phyloP scores from a whole-genome alignment of 1,140 invertebrate genomes.

The Neocloeon triangulifer region DNA sequence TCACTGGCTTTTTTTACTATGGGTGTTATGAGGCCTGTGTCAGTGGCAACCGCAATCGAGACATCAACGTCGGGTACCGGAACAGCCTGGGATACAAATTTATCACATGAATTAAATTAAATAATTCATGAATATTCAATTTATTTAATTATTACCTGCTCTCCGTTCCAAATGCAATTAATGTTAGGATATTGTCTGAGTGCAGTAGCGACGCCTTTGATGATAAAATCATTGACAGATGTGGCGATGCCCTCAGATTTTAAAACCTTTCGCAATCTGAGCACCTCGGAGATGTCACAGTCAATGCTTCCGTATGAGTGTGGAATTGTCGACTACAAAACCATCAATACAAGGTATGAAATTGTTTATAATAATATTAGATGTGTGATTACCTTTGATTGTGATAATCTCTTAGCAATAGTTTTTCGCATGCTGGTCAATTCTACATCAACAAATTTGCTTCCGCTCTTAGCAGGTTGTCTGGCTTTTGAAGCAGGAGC shows the following conservation, averaged over 20 bases:
- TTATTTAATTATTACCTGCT: conserved; percentile 15
- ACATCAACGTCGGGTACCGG: conserved; percentile 24
- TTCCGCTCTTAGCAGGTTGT: conserved; percentile 9
- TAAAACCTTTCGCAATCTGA: conserved; percentile 15
- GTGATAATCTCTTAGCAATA: conserved; percentile 30
- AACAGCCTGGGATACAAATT: conserved; percentile 1
- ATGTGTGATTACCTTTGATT: conserved; percentile 25
- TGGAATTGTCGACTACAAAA: conserved; percentile 25
- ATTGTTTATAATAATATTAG: neutral
- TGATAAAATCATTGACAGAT: conserved; percentile 41
- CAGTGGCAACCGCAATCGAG: conserved; percentile 36
- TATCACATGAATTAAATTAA: neutral
- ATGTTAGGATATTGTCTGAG: conserved; percentile 29
- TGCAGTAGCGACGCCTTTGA: conserved; percentile 30
- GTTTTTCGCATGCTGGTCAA: conserved; percentile 19
- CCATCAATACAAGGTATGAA: conserved; percentile 3
- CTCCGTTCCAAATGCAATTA: conserved; percentile 31
- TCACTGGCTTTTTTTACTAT: conserved; percentile 32
- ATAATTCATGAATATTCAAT: too few relatives aligned
- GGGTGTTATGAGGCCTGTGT: conserved; percentile 41
- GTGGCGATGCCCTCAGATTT: conserved; percentile 21
- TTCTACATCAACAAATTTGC: conserved; percentile 15
- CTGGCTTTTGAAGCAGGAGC: conserved; percentile 4
- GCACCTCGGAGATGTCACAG: conserved; percentile 24
- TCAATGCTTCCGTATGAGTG: conserved; percentile 36